These are phyloP conservation scores for Orbicella faveolata DNA, from an alignment of 64 coral and sea anemone genomes.

Conservation along the genomic window DNA sequence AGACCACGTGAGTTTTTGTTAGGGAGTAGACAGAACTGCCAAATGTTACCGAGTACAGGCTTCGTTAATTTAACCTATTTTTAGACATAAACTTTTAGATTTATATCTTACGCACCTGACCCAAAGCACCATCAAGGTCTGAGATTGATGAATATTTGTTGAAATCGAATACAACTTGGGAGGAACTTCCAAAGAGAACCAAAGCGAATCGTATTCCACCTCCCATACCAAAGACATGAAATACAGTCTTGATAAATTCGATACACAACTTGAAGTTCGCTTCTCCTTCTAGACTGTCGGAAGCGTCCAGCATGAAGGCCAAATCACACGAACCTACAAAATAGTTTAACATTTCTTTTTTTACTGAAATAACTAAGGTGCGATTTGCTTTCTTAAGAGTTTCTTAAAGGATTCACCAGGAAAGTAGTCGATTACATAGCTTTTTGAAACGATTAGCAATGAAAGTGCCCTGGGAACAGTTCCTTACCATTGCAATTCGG, in stretches of 20 bases:
- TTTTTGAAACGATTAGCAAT: no score
- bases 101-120: not conserved
- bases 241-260: conserved; percentile 60
- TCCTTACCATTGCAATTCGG: no score
- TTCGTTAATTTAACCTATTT: no score
- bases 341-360: not conserved
- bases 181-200: conserved; percentile 71
- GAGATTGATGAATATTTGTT: conserved; percentile 51
- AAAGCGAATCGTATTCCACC: conserved; percentile 70
- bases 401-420: not conserved
- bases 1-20: no score
- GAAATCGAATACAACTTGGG: conserved; percentile 61
- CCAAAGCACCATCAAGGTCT: conserved; percentile 44
- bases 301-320: conserved; percentile 78
- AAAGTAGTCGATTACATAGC: no score
- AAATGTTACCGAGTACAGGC: no score
- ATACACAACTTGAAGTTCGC: conserved; percentile 74
- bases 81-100: no score
- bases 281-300: conserved; percentile 57
- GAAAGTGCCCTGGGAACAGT: no score
- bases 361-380: not conserved
- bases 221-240: conserved; percentile 57
- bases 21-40: no score
- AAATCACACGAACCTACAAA: conserved; percentile 52
- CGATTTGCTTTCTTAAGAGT: not conserved